phyloP scores from a whole-genome alignment of 2,797 vertebrate genomes.

The Eutrigla gurnardus region DNA sequence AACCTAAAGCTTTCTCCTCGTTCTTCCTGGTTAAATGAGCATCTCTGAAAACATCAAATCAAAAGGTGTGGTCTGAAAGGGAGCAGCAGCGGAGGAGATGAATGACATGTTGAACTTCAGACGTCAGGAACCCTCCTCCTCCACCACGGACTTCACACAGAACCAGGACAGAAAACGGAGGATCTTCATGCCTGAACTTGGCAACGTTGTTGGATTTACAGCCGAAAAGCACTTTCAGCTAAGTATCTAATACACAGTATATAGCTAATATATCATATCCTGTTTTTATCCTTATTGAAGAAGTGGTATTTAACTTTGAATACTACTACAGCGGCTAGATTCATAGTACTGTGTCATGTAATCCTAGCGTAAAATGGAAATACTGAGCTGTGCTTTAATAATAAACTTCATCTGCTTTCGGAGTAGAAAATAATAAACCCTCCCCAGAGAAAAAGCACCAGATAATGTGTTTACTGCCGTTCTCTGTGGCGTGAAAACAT shows the following conservation, averaged over 20 bases:
- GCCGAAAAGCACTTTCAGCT: too few species aligned
- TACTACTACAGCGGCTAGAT: not conserved
- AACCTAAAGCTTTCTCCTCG: not conserved
- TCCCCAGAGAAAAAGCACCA: too few species aligned
- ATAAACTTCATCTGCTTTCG: not conserved
- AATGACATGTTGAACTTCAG: not conserved
- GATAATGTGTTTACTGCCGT: too few species aligned
- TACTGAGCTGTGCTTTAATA: not conserved
- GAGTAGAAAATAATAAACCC: not conserved
- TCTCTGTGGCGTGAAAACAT: not conserved
- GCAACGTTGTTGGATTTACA: too few species aligned
- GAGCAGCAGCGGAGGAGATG: constrained; percentile 1
- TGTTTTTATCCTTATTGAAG: too few species aligned
- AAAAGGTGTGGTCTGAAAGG: not conserved
- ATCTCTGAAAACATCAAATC: not conserved
- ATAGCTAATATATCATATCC: too few species aligned
- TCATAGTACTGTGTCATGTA: not conserved
- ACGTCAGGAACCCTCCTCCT: not conserved
- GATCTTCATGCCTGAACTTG: too few species aligned
- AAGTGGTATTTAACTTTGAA: not conserved
- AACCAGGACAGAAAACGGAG: not conserved
- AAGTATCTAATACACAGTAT: not conserved
- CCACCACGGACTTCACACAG: not conserved
- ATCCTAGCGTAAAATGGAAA: not conserved
- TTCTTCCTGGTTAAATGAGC: not conserved